A percentile compares a stretch with the other conserved stretches of the same genome.
These are phyloP conservation scores for Nibea coibor DNA, from an alignment of 2,113 vertebrate genomes.

Conservation along the genomic window DNA sequence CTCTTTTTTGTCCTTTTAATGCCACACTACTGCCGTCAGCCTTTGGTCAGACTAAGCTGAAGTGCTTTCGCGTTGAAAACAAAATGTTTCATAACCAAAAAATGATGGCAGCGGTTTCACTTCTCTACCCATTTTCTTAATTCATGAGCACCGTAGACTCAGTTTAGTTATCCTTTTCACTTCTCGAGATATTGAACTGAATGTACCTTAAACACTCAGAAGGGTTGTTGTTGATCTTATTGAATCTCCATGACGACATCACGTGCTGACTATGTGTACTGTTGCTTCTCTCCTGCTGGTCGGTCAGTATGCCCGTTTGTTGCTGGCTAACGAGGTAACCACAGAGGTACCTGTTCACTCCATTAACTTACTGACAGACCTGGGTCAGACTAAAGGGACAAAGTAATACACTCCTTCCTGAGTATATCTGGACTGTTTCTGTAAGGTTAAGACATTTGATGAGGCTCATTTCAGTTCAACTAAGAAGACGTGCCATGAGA, in stretches of 20 bases:
- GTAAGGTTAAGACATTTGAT: not conserved
- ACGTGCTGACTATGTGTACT: conserved; percentile 85
- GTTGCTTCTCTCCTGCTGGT: conserved; percentile 90
- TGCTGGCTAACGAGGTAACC: conserved; percentile 96
- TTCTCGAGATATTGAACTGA: conserved; percentile 1
- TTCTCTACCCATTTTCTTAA: not conserved
- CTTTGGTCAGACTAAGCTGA: not conserved
- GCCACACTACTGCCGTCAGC: too few relatives aligned
- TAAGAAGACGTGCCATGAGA: too few relatives aligned
- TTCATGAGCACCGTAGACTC: not conserved
- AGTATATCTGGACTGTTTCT: not conserved
- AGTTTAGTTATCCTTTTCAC: not conserved
- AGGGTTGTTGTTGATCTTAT: conserved; percentile 22
- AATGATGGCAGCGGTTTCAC: not conserved
- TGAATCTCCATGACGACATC: conserved; percentile 53
- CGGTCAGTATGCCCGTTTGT: conserved; percentile 94
- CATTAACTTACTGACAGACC: conserved; percentile 58
- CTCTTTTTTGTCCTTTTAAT: not conserved
- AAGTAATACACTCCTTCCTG: not conserved
- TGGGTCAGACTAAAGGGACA: conserved; percentile 52
- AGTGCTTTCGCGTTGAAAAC: not conserved
- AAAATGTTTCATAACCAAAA: not conserved
- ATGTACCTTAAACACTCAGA: not conserved
- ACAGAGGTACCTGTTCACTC: conserved; percentile 90
- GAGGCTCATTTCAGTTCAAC: not conserved